phyloP scores from a whole-genome alignment of 2,797 vertebrate genomes.

The Halcyon smyrnensis region DNA sequence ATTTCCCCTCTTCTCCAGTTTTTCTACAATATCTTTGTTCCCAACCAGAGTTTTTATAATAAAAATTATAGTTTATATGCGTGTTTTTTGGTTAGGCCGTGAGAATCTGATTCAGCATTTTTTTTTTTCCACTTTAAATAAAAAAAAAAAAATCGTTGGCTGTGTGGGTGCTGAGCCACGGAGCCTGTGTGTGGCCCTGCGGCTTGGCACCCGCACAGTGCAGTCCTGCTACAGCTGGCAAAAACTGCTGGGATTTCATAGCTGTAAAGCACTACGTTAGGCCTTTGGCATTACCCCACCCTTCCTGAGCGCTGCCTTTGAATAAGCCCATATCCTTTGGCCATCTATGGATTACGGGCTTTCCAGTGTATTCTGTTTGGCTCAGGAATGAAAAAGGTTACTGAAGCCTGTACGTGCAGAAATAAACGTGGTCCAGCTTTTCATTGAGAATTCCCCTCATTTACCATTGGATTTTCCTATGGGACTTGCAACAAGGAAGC shows the following conservation, averaged over 20 bases:
- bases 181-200: slow-evolving; percentile 31
- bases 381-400: background rate
- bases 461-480: background rate
- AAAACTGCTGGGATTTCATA: slow-evolving; percentile 27
- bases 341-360: background rate
- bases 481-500: background rate
- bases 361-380: slow-evolving; percentile 11
- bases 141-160: background rate
- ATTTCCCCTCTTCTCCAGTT: slow-evolving; percentile 10
- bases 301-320: background rate
- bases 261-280: background rate
- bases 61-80: slow-evolving; percentile 19
- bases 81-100: slow-evolving; percentile 36
- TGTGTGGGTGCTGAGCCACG: slow-evolving; percentile 46
- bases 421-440: background rate
- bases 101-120: slow-evolving; percentile 58
- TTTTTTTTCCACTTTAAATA: background rate
- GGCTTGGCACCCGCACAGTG: slow-evolving; percentile 1
- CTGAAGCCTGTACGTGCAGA: slow-evolving; percentile 18
- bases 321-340: background rate
- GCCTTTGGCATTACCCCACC: slow-evolving; percentile 30
- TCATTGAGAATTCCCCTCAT: background rate
- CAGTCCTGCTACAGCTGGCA: slow-evolving; percentile 41
- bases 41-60: slow-evolving; percentile 10
- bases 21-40: slow-evolving; percentile 13